A percentile compares a stretch with the other conserved stretches of the same genome.
Evolutionary conservation across 2,888 invertebrate species (phyloP).

Genomic region (Lampropteryx suffumata): DNA sequence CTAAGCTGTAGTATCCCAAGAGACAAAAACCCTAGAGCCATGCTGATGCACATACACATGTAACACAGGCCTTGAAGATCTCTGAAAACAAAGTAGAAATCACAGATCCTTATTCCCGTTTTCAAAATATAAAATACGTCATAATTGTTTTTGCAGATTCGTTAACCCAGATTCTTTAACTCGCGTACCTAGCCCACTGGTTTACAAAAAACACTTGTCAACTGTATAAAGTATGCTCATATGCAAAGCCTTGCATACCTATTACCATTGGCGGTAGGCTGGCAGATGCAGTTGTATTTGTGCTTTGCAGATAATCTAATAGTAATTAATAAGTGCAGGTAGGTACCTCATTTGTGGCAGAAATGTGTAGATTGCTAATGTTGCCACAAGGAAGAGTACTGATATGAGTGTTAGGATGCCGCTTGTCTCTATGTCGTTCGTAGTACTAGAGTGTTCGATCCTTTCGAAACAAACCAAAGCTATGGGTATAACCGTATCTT

Average conservation of each 20-base stretch:
- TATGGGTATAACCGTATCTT: conserved; percentile 47
- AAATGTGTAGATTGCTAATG: conserved; percentile 83
- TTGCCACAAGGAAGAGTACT: conserved; percentile 82
- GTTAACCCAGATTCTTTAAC: no score
- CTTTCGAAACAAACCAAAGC: conserved; percentile 86
- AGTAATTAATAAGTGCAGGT: conserved; percentile 18
- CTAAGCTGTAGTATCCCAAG: conserved; percentile 82
- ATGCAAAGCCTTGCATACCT: no score
- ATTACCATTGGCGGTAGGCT: no score
- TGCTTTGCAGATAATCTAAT: neutral
- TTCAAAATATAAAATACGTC: no score
- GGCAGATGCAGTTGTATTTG: no score
- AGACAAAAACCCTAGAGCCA: conserved; percentile 82
- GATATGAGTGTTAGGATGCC: conserved; percentile 78
- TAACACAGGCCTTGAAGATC: conserved; percentile 86
- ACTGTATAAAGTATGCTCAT: no score
- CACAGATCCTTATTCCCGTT: no score
- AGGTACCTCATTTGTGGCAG: conserved; percentile 83
- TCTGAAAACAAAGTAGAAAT: conserved; percentile 56
- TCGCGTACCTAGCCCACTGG: no score
- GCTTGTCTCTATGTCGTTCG: conserved; percentile 63
- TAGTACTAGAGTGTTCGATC: conserved; percentile 81
- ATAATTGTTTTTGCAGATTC: no score
- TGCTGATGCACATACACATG: conserved; percentile 83
- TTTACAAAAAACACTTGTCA: no score